Percentiles rank a stretch among this genome's conserved stretches.
phyloP scores from a whole-genome alignment of 1,140 invertebrate species.

The Nasonia vitripennis region DNA sequence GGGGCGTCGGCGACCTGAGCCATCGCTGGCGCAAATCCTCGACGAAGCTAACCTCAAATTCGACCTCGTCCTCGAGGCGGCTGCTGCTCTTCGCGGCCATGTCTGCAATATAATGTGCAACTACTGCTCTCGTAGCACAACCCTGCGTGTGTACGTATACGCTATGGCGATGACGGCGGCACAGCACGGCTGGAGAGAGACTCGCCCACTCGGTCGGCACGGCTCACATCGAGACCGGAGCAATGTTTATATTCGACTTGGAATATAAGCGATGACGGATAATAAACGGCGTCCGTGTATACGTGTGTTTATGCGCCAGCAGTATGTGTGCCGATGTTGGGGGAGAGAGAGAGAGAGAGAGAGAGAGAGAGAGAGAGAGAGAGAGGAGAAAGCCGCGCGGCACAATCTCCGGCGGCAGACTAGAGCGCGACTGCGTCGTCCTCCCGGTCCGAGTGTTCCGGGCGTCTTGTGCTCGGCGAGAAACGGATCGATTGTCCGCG shows the following conservation, averaged over 20 bases:
- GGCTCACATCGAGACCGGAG: not conserved
- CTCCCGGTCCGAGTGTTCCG: constrained; percentile 9
- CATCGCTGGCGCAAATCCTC: not conserved
- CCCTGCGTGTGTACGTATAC: not conserved
- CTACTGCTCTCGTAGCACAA: not conserved
- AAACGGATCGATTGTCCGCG: constrained; percentile 11
- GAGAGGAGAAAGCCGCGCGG: not conserved
- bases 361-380: not conserved
- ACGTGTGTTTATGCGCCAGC: not conserved
- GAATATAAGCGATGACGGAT: too few species aligned
- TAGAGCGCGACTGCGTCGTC: not conserved
- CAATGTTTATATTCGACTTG: not conserved
- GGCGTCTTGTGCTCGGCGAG: not conserved
- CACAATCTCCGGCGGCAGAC: not conserved
- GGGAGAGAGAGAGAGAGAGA: not conserved
- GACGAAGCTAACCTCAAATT: constrained; percentile 34
- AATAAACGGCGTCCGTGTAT: not conserved
- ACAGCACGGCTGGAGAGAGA: not conserved
- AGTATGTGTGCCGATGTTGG: too few species aligned
- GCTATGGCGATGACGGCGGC: constrained; percentile 20
- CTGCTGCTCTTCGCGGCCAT: not conserved
- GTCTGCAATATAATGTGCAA: not conserved
- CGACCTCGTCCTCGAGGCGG: not conserved
- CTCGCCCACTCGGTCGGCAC: not conserved
- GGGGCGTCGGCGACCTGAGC: constrained; percentile 18